Base-by-base conservation (phyloP, 2,888 invertebrate species). In the Hemaris fuciformis region DNA sequence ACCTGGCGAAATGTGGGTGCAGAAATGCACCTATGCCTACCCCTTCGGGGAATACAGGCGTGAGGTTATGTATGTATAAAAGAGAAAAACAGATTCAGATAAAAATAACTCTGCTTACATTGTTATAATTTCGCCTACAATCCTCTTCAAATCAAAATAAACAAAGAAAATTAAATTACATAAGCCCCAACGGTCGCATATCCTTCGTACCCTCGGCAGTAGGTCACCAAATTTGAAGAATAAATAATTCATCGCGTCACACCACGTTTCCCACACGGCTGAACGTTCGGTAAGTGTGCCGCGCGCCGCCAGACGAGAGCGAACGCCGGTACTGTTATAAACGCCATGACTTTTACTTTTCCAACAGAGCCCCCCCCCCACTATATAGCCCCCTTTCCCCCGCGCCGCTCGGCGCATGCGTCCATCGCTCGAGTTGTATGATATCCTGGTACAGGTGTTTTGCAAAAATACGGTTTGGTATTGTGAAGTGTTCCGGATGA, bases 341-440 rank as follows among this genome's bases (percentile, higher is more conserved):
- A 53, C 53, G 53, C 27, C 74, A 76, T 71, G 78, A 90, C 90
- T 91, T 90, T 91, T 90, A 91, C 90, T 91, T 90, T 89, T 81
- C 75, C 76, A n/a, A n/a, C n/a, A n/a, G 68, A 72, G 73, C 69
- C 71, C 66, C 73, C 69, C 60, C 61, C 59, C 53, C 62, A n/a
- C 53, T 7, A 7, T 7, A 7, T 0, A 25, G 7, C 66, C 61
- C 61, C 58, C 53, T n/a, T n/a, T n/a, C n/a, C n/a, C n/a, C n/a
- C 63, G 70, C 61, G 62, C 75, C 74, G 62, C 59, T 61, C 48
- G 41, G 27, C 56, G 43, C 60, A 66, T 59, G 42, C 69, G 59
- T 46, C 60, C n/a, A n/a, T n/a, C 18, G 3, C 25, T 45, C 56
- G 58, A 38, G 45, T 1, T 8, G 38, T 25, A 38, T 41, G 31